Conservation (phyloP, 2,888 invertebrate species). For the Sturmia bella region DNA sequence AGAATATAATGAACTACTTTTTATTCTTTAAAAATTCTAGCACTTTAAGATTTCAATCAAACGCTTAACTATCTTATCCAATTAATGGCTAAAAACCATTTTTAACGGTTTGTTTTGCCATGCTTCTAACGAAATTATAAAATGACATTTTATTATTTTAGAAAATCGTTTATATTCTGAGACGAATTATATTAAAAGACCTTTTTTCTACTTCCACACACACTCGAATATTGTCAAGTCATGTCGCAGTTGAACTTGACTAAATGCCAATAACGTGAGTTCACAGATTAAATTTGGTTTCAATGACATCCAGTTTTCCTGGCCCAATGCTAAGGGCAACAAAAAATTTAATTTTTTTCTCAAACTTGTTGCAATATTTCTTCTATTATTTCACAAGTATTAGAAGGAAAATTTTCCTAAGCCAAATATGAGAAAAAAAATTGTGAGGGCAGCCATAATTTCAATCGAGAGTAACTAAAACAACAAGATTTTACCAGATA, state of each 20-base stretch:
- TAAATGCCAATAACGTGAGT: slow-evolving; percentile 29
- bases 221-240: slow-evolving; percentile 1
- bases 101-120: too few species aligned
- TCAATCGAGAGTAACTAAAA: slow-evolving; percentile 61
- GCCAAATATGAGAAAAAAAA: too few species aligned
- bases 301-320: background rate
- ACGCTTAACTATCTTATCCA: too few species aligned
- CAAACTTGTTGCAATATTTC: background rate
- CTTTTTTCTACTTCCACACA: background rate
- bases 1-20: too few species aligned
- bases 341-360: background rate
- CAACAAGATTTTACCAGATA: slow-evolving; percentile 52
- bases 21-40: too few species aligned
- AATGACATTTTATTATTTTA: too few species aligned
- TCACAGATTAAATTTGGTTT: slow-evolving; percentile 9
- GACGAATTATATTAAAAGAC: background rate
- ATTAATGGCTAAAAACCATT: too few species aligned
- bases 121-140: too few species aligned
- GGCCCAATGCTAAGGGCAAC: background rate
- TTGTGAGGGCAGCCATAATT: slow-evolving; percentile 55
- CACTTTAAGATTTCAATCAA: too few species aligned
- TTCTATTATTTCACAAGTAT: background rate
- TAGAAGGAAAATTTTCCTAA: slow-evolving; percentile 33
- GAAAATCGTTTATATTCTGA: too few species aligned
- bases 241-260: slow-evolving; percentile 19